Evolutionary conservation across 1,140 invertebrate genomes (phyloP), one percentile per base, ranked within the genome.

Genomic region (Liolophura sinensis): DNA sequence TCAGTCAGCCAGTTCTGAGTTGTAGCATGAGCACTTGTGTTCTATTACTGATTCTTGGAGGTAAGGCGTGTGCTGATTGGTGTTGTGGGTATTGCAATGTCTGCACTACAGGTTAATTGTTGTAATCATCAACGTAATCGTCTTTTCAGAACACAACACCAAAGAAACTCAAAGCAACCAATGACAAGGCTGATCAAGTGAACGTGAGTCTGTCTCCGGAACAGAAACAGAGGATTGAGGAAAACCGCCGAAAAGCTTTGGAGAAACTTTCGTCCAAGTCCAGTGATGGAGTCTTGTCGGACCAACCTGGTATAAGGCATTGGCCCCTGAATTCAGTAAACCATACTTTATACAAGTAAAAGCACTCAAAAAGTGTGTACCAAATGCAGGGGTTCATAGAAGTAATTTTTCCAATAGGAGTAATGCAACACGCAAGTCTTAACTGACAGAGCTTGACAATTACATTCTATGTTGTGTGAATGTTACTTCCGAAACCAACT

Each of bases 251-350:
- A n/a, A 68, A 74, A 65, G 84, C 84, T 22, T 60, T 79, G 68
- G 76, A 79, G 9, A 83, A 81, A 68, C 68, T 78, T 18, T 64
- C 77, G 6, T 62, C 72, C 0, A 81, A 79, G 56, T 31, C 25
- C 63, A 67, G 74, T 59, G 62, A 78, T 66, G 79, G 62, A 62
- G 76, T 54, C 81, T 82, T 64, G 82, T 88, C 76, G 87, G 88
- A 48, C 69, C 76, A 25, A 80, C 85, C 14, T 89, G 88, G 87
- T 86, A 84, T 72, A 77, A 71, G 60, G 87, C 83, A 11, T 74
- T 90, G 62, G 76, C 86, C 69, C 18, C 73, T 18, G 88, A 90
- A 78, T 89, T 90, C 73, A 70, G 73, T 0, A 88, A 89, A 75
- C 76, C 84, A 3, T 89, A 90, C 70, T 90, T 90, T 81, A 66